Base-by-base conservation (phyloP, 1,140 invertebrate genomes). In the Heterodera schachtii region DNA sequence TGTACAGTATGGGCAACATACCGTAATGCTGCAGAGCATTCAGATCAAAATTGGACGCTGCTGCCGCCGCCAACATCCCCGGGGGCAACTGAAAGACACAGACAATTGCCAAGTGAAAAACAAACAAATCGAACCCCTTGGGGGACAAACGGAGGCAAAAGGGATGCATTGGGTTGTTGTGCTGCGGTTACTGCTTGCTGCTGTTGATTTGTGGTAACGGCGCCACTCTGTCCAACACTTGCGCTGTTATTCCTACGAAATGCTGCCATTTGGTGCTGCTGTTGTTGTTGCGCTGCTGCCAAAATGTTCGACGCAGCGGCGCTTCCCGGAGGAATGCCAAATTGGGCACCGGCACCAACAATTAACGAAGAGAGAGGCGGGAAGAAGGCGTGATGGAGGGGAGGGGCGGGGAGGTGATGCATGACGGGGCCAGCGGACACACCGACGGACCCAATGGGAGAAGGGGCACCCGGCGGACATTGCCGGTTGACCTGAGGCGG, bases 21-120 rank as follows among this genome's bases (percentile, higher is more conserved):
- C 75, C 49, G 57, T 76, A 76, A 64, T 76, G 75, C 66, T 76
- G 75, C 16, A 76, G 46, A 16, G 66, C 46, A 57, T 76, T 76
- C n/a, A 76, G 46, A 9, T 76, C 75, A 76, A 76, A 64, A 43
- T 66, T 64, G 1, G 57, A 64, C 16, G 57, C 75, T 43, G 75
- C 75, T 7, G 44, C 46, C 6, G 74, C 74, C 52, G 75, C 47
- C 9, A 76, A 57, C 7, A 76, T 44, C 0, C 75, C 75, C 16
- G 49, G 75, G 7, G 75, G 19, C 57, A 76, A 0, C 66, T 76
- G 75, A 57, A 64, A 21, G n/a, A 9, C 19, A 52, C 57, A 75
- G 16, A 43, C 41, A n/a, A 75, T 4, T 75, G 60, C 2, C 3
- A 75, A 11, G 4, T 13, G 49, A 21, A n/a, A 16, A 19, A 11